These are phyloP conservation scores for Aspidoscelis tigris DNA, from an alignment of 2,113 vertebrate species.

Conservation along the genomic window DNA sequence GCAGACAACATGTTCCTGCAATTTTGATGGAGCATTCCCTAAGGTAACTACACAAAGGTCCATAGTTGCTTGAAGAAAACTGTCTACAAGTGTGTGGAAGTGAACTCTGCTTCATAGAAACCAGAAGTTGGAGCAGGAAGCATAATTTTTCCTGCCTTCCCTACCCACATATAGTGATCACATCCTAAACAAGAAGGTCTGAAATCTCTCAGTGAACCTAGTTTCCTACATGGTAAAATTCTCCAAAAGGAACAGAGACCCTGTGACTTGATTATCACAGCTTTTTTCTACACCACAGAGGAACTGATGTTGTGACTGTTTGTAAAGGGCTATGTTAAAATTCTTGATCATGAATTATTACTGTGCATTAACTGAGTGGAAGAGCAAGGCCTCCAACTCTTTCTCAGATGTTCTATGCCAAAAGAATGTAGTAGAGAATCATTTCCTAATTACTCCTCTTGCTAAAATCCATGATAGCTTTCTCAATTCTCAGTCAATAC, in stretches of 20 bases:
- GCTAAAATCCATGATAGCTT: slow-evolving; percentile 71
- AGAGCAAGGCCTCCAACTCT: neutral
- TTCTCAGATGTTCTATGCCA: slow-evolving; percentile 27
- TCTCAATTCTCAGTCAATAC: slow-evolving; percentile 78
- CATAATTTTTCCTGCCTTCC: neutral
- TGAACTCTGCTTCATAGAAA: neutral
- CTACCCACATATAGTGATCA: neutral
- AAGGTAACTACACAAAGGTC: neutral
- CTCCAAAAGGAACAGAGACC: neutral
- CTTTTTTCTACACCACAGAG: slow-evolving; percentile 6
- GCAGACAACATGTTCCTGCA: no score
- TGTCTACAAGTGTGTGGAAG: neutral
- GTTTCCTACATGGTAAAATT: neutral
- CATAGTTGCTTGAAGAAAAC: neutral
- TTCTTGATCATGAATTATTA: slow-evolving; percentile 36
- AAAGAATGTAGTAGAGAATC: slow-evolving; percentile 40
- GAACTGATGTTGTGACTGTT: neutral
- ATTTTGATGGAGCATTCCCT: no score
- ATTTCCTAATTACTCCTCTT: slow-evolving; percentile 64
- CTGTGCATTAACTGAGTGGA: neutral
- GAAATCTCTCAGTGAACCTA: neutral
- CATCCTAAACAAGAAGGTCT: neutral
- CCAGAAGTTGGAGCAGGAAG: neutral
- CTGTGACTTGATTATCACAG: neutral
- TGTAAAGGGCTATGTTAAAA: neutral